Evolutionary conservation across 2,113 vertebrate species (phyloP).

Genomic region (Archilochus colubris): DNA sequence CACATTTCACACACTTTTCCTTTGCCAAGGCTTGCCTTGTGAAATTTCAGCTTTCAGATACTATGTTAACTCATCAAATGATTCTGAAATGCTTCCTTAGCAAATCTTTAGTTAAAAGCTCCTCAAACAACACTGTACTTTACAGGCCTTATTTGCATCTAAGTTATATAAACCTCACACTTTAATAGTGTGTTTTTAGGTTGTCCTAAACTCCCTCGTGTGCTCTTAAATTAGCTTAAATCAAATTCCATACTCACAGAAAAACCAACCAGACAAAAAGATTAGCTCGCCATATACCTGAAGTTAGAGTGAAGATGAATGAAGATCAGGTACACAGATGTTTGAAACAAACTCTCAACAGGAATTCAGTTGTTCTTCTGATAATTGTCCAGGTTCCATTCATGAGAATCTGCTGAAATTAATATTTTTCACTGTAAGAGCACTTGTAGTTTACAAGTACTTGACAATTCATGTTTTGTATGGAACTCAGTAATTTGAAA

Average conservation of each 20-base stretch:
- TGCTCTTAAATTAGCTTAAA: background rate
- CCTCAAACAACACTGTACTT: background rate
- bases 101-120: background rate
- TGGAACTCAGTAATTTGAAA: background rate
- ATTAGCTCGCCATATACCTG: background rate
- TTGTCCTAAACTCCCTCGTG: background rate
- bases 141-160: background rate
- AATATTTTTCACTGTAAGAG: background rate
- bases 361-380: background rate
- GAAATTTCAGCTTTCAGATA: background rate
- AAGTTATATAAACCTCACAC: background rate
- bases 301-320: background rate
- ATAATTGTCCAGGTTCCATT: background rate
- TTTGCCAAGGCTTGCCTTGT: background rate
- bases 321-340: background rate
- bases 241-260: background rate
- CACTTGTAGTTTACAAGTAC: background rate
- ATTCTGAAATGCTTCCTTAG: background rate
- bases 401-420: background rate
- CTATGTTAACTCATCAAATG: background rate
- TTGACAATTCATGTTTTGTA: background rate
- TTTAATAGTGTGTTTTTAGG: background rate
- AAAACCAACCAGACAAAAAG: background rate
- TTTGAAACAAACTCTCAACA: background rate
- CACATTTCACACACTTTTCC: background rate